Conservation (phyloP, 2,888 invertebrate genomes). For the Luperina testacea region DNA sequence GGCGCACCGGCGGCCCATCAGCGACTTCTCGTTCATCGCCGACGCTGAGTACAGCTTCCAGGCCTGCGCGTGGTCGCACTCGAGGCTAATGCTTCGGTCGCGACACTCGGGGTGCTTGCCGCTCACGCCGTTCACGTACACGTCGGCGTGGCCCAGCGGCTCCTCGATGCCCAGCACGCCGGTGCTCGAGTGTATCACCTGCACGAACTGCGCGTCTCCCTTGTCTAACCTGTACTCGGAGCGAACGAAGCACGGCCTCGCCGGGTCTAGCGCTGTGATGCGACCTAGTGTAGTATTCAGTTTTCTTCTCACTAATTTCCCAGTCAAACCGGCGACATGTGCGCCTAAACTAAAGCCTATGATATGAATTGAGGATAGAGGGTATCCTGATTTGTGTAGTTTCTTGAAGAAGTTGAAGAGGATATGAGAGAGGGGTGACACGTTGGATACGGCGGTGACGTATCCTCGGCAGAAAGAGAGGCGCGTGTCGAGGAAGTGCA, state of each 20-base stretch:
- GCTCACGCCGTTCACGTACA: constrained; percentile 83
- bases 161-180: constrained; percentile 82
- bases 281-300: constrained; percentile 74
- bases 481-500: constrained; percentile 81
- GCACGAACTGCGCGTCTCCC: constrained; percentile 81
- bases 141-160: constrained; percentile 81
- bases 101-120: constrained; percentile 82
- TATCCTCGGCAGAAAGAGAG: constrained; percentile 82
- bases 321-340: constrained; percentile 90
- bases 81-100: constrained; percentile 76
- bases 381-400: constrained; percentile 75
- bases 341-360: constrained; percentile 92
- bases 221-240: constrained; percentile 73
- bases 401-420: constrained; percentile 76
- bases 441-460: constrained; percentile 79
- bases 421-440: constrained; percentile 76
- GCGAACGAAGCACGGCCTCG: constrained; percentile 81
- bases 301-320: constrained; percentile 76
- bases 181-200: constrained; percentile 83
- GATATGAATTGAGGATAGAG: constrained; percentile 87
- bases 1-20: constrained; percentile 75
- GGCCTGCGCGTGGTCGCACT: constrained; percentile 84
- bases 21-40: constrained; percentile 66
- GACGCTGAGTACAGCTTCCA: constrained; percentile 82
- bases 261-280: constrained; percentile 85